phyloP scores from a whole-genome alignment of 1,140 invertebrate genomes.

The Onthophagus taurus region DNA sequence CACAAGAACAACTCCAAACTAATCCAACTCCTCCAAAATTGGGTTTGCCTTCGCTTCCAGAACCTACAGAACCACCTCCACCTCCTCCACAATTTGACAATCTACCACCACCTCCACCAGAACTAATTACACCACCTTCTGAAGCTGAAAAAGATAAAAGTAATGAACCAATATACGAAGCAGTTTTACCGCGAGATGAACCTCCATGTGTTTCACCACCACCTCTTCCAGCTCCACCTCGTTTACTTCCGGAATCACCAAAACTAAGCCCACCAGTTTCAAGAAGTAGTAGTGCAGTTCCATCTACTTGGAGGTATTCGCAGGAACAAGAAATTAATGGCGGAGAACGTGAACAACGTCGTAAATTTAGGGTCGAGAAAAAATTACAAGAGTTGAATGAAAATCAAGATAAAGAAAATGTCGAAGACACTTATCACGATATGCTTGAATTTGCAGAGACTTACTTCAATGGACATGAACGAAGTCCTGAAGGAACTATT shows the following conservation, averaged over 20 bases:
- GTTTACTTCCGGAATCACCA: slow-evolving; percentile 38
- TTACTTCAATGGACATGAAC: slow-evolving; percentile 84
- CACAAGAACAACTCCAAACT: slow-evolving; percentile 29
- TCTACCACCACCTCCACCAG: slow-evolving; percentile 32
- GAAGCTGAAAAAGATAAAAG: slow-evolving; percentile 36
- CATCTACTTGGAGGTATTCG: slow-evolving; percentile 27
- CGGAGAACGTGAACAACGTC: slow-evolving; percentile 58
- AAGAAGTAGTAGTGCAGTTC: slow-evolving; percentile 28
- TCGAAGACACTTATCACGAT: slow-evolving; percentile 58
- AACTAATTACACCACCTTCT: slow-evolving; percentile 32
- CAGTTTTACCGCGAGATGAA: slow-evolving; percentile 61
- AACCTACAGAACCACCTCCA: slow-evolving; percentile 64
- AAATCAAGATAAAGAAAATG: slow-evolving; percentile 46
- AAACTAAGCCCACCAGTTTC: slow-evolving; percentile 38
- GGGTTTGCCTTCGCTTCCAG: slow-evolving; percentile 54
- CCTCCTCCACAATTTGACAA: slow-evolving; percentile 41
- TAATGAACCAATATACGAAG: slow-evolving; percentile 75
- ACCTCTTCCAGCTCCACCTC: slow-evolving; percentile 41
- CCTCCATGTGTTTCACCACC: slow-evolving; percentile 46
- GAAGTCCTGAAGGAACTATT: slow-evolving; percentile 75
- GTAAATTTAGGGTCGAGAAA: slow-evolving; percentile 74
- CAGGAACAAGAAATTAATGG: slow-evolving; percentile 33
- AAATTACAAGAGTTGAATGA: slow-evolving; percentile 68
- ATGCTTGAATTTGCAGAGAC: slow-evolving; percentile 89
- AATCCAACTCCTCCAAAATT: slow-evolving; percentile 33